phyloP scores from a whole-genome alignment of 2,797 vertebrate genomes.

The Enteromius unitaeniatus region DNA sequence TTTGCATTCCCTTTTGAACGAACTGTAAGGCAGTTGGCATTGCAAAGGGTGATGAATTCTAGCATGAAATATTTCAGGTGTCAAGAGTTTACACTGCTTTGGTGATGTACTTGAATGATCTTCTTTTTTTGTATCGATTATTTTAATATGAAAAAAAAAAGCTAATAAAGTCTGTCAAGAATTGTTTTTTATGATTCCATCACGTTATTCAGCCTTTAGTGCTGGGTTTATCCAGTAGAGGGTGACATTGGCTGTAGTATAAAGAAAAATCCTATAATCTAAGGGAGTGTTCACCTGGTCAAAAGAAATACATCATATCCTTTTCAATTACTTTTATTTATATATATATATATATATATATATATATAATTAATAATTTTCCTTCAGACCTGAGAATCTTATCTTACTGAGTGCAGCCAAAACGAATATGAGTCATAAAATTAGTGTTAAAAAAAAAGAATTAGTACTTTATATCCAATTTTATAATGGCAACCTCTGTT shows the following conservation, averaged over 20 bases:
- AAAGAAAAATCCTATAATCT: background rate
- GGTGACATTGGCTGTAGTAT: constrained; percentile 50
- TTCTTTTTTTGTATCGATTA: background rate
- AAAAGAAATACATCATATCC: too few species aligned
- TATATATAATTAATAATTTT: background rate
- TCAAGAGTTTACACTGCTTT: constrained; percentile 19
- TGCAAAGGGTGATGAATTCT: background rate
- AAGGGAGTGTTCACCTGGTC: background rate
- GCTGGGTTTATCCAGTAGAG: constrained; percentile 55
- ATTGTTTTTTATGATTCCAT: background rate
- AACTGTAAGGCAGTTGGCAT: background rate
- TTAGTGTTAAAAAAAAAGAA: background rate
- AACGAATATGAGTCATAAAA: background rate
- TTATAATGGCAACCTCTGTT: background rate
- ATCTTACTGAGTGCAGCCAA: background rate
- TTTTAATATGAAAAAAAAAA: constrained; percentile 12
- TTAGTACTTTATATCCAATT: background rate
- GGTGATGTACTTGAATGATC: constrained; percentile 9
- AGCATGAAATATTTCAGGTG: constrained; percentile 7
- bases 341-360: background rate
- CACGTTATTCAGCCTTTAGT: background rate
- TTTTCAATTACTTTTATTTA: background rate
- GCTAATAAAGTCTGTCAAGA: constrained; percentile 18
- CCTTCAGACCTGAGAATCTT: background rate
- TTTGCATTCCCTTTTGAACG: background rate